phyloP scores from a whole-genome alignment of 2,797 vertebrate species.

The Coluber constrictor region DNA sequence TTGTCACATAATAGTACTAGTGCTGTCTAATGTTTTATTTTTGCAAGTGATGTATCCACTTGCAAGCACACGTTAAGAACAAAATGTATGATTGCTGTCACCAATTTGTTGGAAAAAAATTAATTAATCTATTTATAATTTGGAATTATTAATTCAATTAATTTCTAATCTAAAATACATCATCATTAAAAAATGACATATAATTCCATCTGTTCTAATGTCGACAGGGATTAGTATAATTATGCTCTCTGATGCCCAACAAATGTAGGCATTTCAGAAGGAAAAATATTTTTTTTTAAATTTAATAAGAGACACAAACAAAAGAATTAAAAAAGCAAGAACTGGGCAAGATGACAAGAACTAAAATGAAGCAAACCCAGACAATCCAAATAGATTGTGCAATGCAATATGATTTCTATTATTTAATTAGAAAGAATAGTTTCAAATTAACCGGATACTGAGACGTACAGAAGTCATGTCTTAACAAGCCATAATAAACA shows the following conservation, averaged over 20 bases:
- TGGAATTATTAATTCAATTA: background rate
- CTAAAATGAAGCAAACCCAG: background rate
- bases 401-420: background rate
- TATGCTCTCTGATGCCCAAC: background rate
- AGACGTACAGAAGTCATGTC: background rate
- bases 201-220: background rate
- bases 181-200: background rate
- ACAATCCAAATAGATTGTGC: background rate
- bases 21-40: background rate
- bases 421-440: background rate
- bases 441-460: background rate
- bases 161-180: background rate
- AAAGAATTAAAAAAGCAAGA: background rate
- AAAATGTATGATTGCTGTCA: background rate
- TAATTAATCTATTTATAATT: background rate
- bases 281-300: background rate
- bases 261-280: background rate
- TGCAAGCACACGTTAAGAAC: background rate
- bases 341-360: background rate
- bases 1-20: background rate
- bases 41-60: background rate
- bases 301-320: background rate
- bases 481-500: conserved; percentile 12
- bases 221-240: background rate
- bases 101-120: background rate